A percentile compares a stretch with the other conserved stretches of the same genome.
Evolutionary conservation across 2,888 invertebrate species (phyloP).

Genomic region (Syritta pipiens): DNA sequence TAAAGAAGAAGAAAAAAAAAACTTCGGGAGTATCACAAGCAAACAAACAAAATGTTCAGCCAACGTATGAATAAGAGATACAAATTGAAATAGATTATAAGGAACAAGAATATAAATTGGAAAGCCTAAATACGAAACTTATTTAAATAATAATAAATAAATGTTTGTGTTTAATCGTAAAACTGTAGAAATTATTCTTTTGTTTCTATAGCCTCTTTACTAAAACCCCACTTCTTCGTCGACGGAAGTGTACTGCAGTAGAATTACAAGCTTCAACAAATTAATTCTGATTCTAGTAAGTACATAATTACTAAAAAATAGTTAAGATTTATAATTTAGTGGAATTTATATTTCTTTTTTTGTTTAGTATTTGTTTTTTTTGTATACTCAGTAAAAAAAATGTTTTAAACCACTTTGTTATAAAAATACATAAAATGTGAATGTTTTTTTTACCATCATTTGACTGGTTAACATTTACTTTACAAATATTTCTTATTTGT

Average conservation of each 20-base stretch:
- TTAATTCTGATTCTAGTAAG: conserved; percentile 40
- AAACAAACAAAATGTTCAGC: too few species aligned
- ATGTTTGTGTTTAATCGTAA: neutral
- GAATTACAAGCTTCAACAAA: too few species aligned
- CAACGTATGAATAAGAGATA: too few species aligned
- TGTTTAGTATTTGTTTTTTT: neutral
- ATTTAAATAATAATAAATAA: conserved; percentile 5
- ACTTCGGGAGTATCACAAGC: too few species aligned
- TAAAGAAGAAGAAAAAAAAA: too few species aligned
- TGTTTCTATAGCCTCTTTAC: conserved; percentile 41
- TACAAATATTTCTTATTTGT: conserved; percentile 43
- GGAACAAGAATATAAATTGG: neutral
- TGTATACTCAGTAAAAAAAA: conserved; percentile 21
- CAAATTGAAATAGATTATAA: too few species aligned
- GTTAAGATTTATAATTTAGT: conserved; percentile 23
- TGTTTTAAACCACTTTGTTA: conserved; percentile 14
- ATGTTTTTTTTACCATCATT: conserved; percentile 17
- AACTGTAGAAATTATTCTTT: conserved; percentile 6
- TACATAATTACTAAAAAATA: conserved; percentile 42
- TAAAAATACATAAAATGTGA: conserved; percentile 50
- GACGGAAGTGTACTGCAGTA: too few species aligned
- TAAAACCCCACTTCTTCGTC: neutral
- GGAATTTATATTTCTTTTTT: conserved; percentile 11
- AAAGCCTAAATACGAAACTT: conserved; percentile 3
- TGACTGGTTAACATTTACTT: conserved; percentile 26